A percentile compares a stretch with the other conserved stretches of the same genome.
Evolutionary conservation across 2,113 vertebrate species (phyloP).

Genomic region (Choloepus hoffmanni): DNA sequence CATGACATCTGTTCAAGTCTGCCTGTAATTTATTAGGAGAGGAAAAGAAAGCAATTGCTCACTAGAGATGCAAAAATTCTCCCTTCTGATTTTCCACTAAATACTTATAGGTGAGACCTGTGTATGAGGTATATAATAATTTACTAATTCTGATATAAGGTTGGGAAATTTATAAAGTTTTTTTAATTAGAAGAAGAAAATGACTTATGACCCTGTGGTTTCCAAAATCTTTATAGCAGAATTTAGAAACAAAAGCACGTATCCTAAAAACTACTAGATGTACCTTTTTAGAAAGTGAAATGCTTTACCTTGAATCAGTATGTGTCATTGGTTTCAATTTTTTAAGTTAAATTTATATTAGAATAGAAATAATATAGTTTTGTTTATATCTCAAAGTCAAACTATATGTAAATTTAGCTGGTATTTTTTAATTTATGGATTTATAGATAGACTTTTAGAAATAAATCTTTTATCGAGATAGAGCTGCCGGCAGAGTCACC

Average conservation of each 20-base stretch:
- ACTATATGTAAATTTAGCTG: conserved; percentile 1
- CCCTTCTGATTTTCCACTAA: conserved; percentile 60
- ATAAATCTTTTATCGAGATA: background rate
- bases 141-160: conserved; percentile 66
- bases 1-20: conserved; percentile 88
- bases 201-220: conserved; percentile 73
- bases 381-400: background rate
- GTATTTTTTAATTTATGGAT: background rate
- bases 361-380: conserved; percentile 27
- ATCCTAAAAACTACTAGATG: background rate
- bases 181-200: conserved; percentile 67
- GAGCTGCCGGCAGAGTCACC: background rate
- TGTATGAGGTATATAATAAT: conserved; percentile 70
- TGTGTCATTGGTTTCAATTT: conserved; percentile 36
- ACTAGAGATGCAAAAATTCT: conserved; percentile 75
- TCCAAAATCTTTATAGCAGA: conserved; percentile 71
- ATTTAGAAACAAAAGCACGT: conserved; percentile 60
- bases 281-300: conserved; percentile 13
- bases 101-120: conserved; percentile 66
- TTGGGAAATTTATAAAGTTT: background rate
- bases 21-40: conserved; percentile 87
- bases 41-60: conserved; percentile 83
- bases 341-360: conserved; percentile 50
- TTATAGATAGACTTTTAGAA: conserved; percentile 53
- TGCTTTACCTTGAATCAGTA: conserved; percentile 24